Base-by-base conservation (phyloP, 2,888 invertebrate genomes). In the Heliconius hortense region DNA sequence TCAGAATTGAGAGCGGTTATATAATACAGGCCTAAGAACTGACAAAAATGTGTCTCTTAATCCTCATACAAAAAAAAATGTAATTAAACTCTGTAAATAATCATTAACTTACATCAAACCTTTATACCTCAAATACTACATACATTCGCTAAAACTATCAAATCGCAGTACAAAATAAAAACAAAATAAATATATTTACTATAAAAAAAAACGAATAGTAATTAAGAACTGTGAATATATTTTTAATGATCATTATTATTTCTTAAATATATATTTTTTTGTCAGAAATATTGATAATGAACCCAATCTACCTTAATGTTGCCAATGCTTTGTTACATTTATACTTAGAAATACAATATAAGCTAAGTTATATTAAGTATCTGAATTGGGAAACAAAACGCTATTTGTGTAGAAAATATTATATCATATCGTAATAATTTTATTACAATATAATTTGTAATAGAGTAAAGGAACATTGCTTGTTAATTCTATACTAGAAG, bases 381-480 rank as follows among this genome's bases (percentile, higher is more conserved):
- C 84, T 81, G 81, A 88, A 88, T 90, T 84, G 93, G 93, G 93
- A 93, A 93, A 93, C 91, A 92, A 93, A 90, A 84, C 93, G 93
- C 93, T 93, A 91, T 86, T 89, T 92, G 88, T 92, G 92, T 84
- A 80, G 88, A 89, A 90, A 84, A 87, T 35, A 86, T 35, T 10
- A 35, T 90, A 90, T 87, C 89, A 89, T 89, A 89, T 90, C 88
- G 84, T 88, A 85, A 86, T 83, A 82, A 60, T 39, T 64, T 64
- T 48, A 56, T 43, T 66, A 31, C 7, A 71, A 18, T 24, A 56
- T 59, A 21, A 59, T 71, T 39, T 71, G 24, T 71, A 59, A 56
- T 26, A 39, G 13, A 39, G 43, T 39, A 64, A 35, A 5, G 39
- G n/a, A 48, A 13, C 21, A 68, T 53, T 31, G 24, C 13, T 28